Percentiles rank a stretch among this genome's conserved stretches.
These are phyloP conservation scores for Cyprinus carpio DNA, from an alignment of 2,113 vertebrate species.

Conservation along the genomic window DNA sequence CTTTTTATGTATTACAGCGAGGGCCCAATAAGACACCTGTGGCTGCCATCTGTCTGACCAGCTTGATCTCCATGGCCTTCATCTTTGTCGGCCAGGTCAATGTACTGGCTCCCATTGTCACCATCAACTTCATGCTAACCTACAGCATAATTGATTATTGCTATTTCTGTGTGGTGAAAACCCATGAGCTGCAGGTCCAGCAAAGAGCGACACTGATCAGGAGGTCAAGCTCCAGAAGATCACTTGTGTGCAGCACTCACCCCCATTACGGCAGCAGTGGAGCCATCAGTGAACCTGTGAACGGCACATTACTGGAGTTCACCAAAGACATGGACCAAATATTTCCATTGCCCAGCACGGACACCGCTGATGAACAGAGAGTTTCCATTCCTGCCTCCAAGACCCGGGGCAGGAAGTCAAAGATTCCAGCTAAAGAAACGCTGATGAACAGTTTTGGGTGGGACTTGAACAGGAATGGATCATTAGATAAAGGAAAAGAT, in stretches of 20 bases:
- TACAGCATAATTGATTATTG: conserved; percentile 92
- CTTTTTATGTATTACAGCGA: conserved; percentile 73
- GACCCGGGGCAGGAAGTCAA: conserved; percentile 63
- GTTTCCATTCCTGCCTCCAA: conserved; percentile 50
- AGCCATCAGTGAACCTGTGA: conserved; percentile 63
- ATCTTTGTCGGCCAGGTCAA: conserved; percentile 93
- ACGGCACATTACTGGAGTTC: conserved; percentile 90
- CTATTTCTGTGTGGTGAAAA: conserved; percentile 89
- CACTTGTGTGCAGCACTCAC: conserved; percentile 72
- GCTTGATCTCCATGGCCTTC: conserved; percentile 91
- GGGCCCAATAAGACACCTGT: conserved; percentile 93
- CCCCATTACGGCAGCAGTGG: conserved; percentile 72
- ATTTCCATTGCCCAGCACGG: conserved; percentile 71
- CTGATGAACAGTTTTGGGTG: conserved; percentile 90
- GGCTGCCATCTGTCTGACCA: conserved; percentile 90
- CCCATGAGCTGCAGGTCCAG: conserved; percentile 68
- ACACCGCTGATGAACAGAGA: conserved; percentile 60
- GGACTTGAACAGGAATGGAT: conserved; percentile 65
- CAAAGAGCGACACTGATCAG: conserved; percentile 52
- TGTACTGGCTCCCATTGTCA: conserved; percentile 90
- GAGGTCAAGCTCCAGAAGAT: conserved; percentile 61
- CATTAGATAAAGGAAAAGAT: conserved; percentile 53
- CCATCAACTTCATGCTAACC: conserved; percentile 95
- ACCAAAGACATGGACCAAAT: conserved; percentile 92
- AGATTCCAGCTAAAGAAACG: conserved; percentile 78